Evolutionary conservation across 2,797 vertebrate genomes (phyloP).

Genomic region (Epinephelus coioides): DNA sequence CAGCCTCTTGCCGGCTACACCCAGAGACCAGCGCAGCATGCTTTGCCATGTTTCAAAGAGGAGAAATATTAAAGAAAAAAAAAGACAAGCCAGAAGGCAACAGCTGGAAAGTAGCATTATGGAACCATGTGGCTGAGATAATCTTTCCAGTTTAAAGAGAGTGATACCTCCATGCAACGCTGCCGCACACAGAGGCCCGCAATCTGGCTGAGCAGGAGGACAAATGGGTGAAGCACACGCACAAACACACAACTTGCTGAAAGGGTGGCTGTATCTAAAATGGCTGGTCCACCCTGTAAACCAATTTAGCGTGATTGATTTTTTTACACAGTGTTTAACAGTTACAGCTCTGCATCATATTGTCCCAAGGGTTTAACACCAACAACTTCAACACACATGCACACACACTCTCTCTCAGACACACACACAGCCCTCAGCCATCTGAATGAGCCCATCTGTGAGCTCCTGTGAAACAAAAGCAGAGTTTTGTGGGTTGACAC

Average conservation of each 20-base stretch:
- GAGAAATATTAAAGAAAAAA: not conserved
- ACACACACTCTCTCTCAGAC: not conserved
- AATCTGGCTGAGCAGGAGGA: constrained; percentile 61
- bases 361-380: constrained; percentile 40
- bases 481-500: constrained; percentile 58
- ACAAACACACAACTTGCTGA: constrained; percentile 15
- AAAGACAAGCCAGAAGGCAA: constrained; percentile 2
- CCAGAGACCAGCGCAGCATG: constrained; percentile 14
- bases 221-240: constrained; percentile 68
- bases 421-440: constrained; percentile 11
- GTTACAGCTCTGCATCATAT: constrained; percentile 42
- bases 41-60: constrained; percentile 7
- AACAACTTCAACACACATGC: constrained; percentile 37
- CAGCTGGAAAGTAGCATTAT: constrained; percentile 34
- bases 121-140: constrained; percentile 30
- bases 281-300: constrained; percentile 45
- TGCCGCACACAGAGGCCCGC: constrained; percentile 43
- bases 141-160: constrained; percentile 43
- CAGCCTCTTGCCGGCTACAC: constrained; percentile 18
- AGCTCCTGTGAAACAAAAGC: constrained; percentile 74
- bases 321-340: constrained; percentile 51
- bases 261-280: constrained; percentile 29
- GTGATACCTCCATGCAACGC: constrained; percentile 40
- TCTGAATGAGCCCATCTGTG: constrained; percentile 84
- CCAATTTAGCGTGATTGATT: constrained; percentile 61